A percentile compares a stretch with the other conserved stretches of the same genome.
These are phyloP conservation scores for Bembecia ichneumoniformis DNA, from an alignment of 2,888 invertebrate species.

Conservation along the genomic window DNA sequence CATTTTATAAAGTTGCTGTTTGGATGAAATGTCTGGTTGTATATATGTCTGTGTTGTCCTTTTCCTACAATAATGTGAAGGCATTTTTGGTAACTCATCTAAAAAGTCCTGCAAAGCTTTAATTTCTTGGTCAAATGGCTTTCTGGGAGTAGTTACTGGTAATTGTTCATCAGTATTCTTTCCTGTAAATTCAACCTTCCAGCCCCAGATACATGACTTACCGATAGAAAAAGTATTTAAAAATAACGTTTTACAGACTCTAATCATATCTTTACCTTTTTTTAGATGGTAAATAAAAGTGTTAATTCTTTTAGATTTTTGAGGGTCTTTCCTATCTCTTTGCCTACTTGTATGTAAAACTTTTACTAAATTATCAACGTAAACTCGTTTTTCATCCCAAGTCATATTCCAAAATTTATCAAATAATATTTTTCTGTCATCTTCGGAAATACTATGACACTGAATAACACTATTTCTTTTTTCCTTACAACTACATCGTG, in stretches of 20 bases:
- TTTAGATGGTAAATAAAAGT: conserved; percentile 8
- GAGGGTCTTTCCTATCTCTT: conserved; percentile 9
- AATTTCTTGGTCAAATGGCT: conserved; percentile 8
- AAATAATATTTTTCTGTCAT: too few species aligned
- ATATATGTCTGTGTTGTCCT: too few species aligned
- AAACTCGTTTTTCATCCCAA: conserved; percentile 10
- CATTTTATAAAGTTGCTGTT: too few species aligned
- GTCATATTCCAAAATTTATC: conserved; percentile 9
- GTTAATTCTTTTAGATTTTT: conserved; percentile 8
- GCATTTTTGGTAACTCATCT: conserved; percentile 4
- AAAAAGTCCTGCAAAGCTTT: conserved; percentile 6
- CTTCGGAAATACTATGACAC: conserved; percentile 6
- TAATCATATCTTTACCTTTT: conserved; percentile 6
- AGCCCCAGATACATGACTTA: conserved; percentile 6
- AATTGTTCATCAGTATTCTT: too few species aligned
- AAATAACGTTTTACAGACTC: conserved; percentile 7
- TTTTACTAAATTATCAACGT: conserved; percentile 7
- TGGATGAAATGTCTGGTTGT: too few species aligned
- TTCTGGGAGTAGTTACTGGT: conserved; percentile 7
- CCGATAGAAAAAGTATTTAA: conserved; percentile 6
- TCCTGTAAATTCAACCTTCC: conserved; percentile 2
- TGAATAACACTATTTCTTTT: conserved; percentile 7
- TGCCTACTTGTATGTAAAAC: conserved; percentile 7
- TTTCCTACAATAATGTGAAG: too few species aligned
- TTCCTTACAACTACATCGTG: conserved; percentile 9